phyloP scores from a whole-genome alignment of 2,888 invertebrate species.

The Drosophila birchii region DNA sequence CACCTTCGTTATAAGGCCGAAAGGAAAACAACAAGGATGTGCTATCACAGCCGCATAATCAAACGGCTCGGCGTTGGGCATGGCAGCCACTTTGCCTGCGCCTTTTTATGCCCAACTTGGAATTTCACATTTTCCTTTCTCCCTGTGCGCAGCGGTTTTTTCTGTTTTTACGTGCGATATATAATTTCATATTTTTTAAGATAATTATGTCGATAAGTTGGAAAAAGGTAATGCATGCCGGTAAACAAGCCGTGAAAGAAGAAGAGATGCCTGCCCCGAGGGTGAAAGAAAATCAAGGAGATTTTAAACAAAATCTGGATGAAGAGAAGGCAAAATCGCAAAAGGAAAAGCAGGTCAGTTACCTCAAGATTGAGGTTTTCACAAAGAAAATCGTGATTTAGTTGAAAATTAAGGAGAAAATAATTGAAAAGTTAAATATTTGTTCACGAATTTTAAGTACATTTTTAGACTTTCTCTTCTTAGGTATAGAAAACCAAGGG shows the following conservation, averaged over 20 bases:
- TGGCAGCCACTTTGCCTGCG: slow-evolving; percentile 52
- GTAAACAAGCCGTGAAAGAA: slow-evolving; percentile 54
- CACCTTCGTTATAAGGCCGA: slow-evolving; percentile 51
- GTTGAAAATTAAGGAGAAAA: neutral
- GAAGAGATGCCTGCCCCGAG: slow-evolving; percentile 29
- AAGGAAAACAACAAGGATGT: slow-evolving; percentile 48
- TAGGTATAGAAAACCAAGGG: neutral
- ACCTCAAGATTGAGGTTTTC: neutral
- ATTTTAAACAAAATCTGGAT: slow-evolving; percentile 4
- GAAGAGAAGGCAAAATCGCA: neutral
- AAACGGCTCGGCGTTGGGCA: slow-evolving; percentile 58
- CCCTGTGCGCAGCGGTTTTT: slow-evolving; percentile 16
- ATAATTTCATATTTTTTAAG: slow-evolving; percentile 80
- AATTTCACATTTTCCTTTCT: slow-evolving; percentile 40
- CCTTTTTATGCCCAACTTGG: slow-evolving; percentile 48
- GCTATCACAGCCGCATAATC: slow-evolving; percentile 75
- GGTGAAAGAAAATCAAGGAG: slow-evolving; percentile 31
- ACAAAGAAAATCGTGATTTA: neutral
- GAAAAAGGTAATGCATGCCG: slow-evolving; percentile 68
- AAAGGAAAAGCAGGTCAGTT: slow-evolving; percentile 15
- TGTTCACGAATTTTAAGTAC: neutral
- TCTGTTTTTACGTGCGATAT: slow-evolving; percentile 57
- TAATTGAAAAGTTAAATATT: neutral
- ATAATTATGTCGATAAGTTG: slow-evolving; percentile 81
- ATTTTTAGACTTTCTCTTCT: neutral